Conservation (phyloP, 2,113 vertebrate species). For the Tenrec ecaudatus region DNA sequence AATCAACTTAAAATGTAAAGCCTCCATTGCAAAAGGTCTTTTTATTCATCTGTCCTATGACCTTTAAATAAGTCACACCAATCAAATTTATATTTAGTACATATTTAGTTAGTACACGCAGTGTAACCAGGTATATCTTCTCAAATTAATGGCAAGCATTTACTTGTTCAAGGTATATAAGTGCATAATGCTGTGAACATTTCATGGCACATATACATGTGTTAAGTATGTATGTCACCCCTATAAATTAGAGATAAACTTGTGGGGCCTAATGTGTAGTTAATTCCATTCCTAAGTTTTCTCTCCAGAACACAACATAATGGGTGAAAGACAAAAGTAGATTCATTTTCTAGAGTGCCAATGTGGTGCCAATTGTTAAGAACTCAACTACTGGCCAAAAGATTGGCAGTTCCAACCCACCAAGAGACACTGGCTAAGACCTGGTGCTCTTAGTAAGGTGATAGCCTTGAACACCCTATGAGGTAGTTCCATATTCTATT, state of each 20-base stretch:
- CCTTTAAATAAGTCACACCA: not conserved
- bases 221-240: not conserved
- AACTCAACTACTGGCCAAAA: not conserved
- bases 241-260: not conserved
- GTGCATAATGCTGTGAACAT: not conserved
- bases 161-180: not conserved
- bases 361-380: too few relatives aligned
- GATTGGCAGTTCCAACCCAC: not conserved
- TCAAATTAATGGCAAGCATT: conserved; percentile 1
- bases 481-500: not conserved
- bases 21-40: not conserved
- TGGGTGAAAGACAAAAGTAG: not conserved
- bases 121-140: not conserved
- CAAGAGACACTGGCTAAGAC: not conserved
- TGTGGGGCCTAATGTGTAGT: not conserved
- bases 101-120: not conserved
- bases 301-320: not conserved
- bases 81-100: conserved; percentile 3
- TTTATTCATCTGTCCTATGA: not conserved
- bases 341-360: not conserved
- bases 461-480: not conserved
- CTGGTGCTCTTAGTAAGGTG: not conserved
- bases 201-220: not conserved
- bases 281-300: not conserved
- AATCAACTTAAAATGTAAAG: not conserved